Percentiles rank a stretch among this genome's conserved stretches.
Evolutionary conservation across 2,797 vertebrate genomes (phyloP).

Genomic region (Bradypodion pumilum): DNA sequence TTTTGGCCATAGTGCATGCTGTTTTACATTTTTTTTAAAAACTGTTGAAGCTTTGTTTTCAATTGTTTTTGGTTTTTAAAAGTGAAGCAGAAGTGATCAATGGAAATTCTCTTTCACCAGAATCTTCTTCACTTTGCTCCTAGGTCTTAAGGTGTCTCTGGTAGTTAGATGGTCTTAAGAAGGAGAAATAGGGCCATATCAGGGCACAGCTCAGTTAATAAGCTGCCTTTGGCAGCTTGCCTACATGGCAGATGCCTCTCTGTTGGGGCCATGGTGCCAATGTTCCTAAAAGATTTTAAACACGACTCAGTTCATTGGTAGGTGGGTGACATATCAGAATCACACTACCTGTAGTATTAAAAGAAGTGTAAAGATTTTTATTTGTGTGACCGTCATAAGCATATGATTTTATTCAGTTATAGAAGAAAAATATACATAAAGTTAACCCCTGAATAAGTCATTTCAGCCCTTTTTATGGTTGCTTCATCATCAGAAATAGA

Average conservation of each 20-base stretch:
- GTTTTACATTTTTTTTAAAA: too few species aligned
- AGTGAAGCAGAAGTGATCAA: not conserved
- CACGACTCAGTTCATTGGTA: conserved; percentile 15
- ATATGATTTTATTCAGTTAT: not conserved
- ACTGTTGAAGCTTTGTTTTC: too few species aligned
- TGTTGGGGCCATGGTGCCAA: conserved; percentile 16
- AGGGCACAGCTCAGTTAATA: conserved; percentile 20
- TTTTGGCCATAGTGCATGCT: not conserved
- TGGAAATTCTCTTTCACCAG: not conserved
- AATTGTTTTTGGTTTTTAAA: too few species aligned
- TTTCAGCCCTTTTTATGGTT: not conserved
- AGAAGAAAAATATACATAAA: not conserved
- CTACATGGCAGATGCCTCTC: conserved; percentile 23
- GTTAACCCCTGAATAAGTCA: not conserved
- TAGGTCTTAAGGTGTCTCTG: not conserved
- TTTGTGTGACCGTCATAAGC: not conserved
- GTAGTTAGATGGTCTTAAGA: conserved; percentile 6
- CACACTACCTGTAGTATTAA: not conserved
- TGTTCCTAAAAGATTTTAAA: conserved; percentile 15
- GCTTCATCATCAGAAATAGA: not conserved
- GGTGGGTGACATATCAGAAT: conserved; percentile 15
- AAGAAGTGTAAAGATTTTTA: not conserved
- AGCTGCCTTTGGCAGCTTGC: conserved; percentile 16
- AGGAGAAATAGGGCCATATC: not conserved
- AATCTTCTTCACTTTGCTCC: not conserved